Evolutionary conservation across 2,113 vertebrate genomes (phyloP).

Genomic region (Cranoglanis bouderius): DNA sequence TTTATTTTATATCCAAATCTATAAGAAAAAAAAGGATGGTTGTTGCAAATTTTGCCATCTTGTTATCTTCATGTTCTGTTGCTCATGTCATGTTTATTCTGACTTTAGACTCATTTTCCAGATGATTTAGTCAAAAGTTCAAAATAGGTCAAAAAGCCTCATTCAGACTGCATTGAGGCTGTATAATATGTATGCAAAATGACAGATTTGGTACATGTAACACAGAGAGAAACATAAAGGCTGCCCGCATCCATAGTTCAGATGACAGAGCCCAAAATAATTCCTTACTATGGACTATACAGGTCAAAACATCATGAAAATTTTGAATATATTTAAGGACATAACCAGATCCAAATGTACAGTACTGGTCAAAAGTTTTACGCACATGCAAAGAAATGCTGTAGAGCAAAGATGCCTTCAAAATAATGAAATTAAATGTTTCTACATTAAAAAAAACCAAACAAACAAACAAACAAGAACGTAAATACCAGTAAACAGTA

Average conservation of each 20-base stretch:
- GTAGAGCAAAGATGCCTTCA: no score
- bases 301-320: conserved; percentile 67
- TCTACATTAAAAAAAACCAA: no score
- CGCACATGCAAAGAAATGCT: no score
- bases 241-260: conserved; percentile 27
- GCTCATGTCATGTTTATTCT: not conserved
- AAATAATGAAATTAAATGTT: no score
- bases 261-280: conserved; percentile 64
- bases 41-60: not conserved
- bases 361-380: no score
- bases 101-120: not conserved
- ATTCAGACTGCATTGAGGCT: not conserved
- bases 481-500: no score
- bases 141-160: conserved; percentile 5
- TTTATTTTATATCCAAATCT: not conserved
- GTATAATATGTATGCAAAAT: conserved; percentile 31
- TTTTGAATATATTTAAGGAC: conserved; percentile 67
- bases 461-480: no score
- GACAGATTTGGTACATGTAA: conserved; percentile 22
- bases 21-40: not conserved
- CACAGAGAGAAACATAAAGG: not conserved
- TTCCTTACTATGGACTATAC: conserved; percentile 51
- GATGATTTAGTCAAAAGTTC: conserved; percentile 2
- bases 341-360: conserved; percentile 32
- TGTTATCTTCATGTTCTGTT: not conserved